Percentiles rank a stretch among this genome's conserved stretches.
Evolutionary conservation across 2,113 vertebrate genomes (phyloP).

Genomic region (Tragelaphus imberbis): DNA sequence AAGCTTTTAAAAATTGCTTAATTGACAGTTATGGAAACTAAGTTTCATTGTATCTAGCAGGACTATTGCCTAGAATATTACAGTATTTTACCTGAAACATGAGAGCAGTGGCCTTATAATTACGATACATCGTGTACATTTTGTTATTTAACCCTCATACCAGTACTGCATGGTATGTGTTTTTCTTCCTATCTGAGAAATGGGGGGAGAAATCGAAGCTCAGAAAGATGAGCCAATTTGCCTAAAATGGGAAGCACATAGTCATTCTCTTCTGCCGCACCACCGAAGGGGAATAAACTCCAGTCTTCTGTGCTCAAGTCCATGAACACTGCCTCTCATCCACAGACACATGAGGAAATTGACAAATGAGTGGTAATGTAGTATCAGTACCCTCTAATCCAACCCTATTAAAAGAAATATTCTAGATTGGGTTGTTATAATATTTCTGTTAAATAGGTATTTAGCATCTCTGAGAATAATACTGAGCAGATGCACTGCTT

Average conservation of each 20-base stretch:
- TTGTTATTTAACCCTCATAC: not conserved
- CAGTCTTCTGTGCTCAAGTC: not conserved
- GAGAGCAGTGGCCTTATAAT: not conserved
- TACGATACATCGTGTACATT: not conserved
- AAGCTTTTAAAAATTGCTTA: not conserved
- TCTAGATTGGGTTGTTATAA: not conserved
- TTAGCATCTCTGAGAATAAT: not conserved
- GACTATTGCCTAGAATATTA: not conserved
- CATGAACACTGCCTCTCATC: not conserved
- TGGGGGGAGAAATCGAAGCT: not conserved
- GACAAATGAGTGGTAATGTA: not conserved
- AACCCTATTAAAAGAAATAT: not conserved
- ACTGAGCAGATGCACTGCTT: not conserved
- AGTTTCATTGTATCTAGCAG: not conserved
- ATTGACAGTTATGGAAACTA: not conserved
- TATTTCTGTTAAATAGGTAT: not conserved
- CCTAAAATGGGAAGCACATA: not conserved
- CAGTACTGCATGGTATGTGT: not conserved
- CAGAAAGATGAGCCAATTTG: not conserved
- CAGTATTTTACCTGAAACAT: not conserved
- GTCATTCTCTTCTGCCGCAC: not conserved
- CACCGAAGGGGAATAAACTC: not conserved
- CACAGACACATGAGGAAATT: not conserved
- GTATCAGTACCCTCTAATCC: not conserved
- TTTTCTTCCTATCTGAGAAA: conserved; percentile 3